phyloP scores from a whole-genome alignment of 2,797 vertebrate genomes.

The Cryptoblepharus egeriae region DNA sequence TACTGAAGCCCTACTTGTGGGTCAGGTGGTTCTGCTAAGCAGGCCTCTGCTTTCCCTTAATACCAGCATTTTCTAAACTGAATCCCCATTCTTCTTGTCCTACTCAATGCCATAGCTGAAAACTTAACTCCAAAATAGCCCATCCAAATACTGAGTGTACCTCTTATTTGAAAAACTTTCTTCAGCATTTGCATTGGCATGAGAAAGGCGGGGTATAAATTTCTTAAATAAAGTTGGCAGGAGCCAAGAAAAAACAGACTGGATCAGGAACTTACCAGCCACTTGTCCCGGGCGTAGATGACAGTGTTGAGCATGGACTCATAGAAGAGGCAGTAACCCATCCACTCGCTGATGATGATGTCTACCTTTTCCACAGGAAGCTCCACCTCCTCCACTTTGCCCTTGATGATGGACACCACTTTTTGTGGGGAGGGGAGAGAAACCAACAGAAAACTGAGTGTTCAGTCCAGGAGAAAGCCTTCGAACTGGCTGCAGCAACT shows the following conservation, averaged over 20 bases:
- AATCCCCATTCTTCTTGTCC: background rate
- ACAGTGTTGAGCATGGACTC: constrained; percentile 96
- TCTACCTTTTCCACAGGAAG: constrained; percentile 91
- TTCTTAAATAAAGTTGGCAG: background rate
- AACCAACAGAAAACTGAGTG: background rate
- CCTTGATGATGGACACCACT: constrained; percentile 96
- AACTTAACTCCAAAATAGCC: background rate
- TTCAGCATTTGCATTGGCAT: too few relatives aligned
- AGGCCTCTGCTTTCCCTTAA: background rate
- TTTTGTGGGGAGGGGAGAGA: background rate
- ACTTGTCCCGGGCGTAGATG: constrained; percentile 92
- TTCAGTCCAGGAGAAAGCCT: background rate
- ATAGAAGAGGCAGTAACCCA: constrained; percentile 96
- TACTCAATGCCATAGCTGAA: background rate
- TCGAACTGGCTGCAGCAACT: background rate
- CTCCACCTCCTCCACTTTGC: constrained; percentile 94
- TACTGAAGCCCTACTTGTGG: background rate
- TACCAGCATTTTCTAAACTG: background rate
- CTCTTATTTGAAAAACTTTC: too few relatives aligned
- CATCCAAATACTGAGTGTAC: background rate
- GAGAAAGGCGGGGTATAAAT: too few relatives aligned
- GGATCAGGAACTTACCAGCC: constrained; percentile 84
- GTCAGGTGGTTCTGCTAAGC: too few relatives aligned
- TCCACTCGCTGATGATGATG: constrained; percentile 96
- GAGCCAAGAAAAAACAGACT: background rate